phyloP scores from a whole-genome alignment of 1,140 invertebrate species.

The Cotesia vestalis region DNA sequence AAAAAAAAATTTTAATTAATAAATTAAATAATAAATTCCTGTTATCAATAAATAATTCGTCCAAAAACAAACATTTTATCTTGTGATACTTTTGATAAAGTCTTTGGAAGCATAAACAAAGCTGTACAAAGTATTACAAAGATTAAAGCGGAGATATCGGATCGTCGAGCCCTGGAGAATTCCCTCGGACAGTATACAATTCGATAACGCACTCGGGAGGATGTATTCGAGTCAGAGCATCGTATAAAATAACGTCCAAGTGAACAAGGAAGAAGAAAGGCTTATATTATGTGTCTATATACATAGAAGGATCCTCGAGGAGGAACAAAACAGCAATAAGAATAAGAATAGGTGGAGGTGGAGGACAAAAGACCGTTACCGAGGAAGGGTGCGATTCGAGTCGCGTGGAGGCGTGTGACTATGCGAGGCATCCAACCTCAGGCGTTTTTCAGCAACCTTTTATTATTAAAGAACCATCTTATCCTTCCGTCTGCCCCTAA shows the following conservation, averaged over 20 bases:
- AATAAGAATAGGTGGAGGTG: slow-evolving; percentile 42
- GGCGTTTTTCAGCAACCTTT: slow-evolving; percentile 50
- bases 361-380: slow-evolving; percentile 15
- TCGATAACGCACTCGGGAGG: slow-evolving; percentile 19
- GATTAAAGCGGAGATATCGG: no score
- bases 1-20: no score
- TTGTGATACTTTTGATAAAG: slow-evolving; percentile 6
- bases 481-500: slow-evolving; percentile 1
- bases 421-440: slow-evolving; percentile 53
- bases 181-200: slow-evolving; percentile 15
- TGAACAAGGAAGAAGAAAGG: slow-evolving; percentile 27
- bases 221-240: slow-evolving; percentile 2
- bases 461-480: slow-evolving; percentile 42
- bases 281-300: background rate
- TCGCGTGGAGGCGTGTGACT: slow-evolving; percentile 59
- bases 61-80: background rate
- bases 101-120: no score
- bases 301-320: no score
- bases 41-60: no score
- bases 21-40: no score
- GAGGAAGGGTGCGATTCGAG: slow-evolving; percentile 42
- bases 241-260: slow-evolving; percentile 12
- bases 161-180: background rate
- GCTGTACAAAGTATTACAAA: no score
- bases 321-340: slow-evolving; percentile 4